Evolutionary conservation across 2,888 invertebrate genomes (phyloP).

Genomic region (Petrolisthes cinctipes): DNA sequence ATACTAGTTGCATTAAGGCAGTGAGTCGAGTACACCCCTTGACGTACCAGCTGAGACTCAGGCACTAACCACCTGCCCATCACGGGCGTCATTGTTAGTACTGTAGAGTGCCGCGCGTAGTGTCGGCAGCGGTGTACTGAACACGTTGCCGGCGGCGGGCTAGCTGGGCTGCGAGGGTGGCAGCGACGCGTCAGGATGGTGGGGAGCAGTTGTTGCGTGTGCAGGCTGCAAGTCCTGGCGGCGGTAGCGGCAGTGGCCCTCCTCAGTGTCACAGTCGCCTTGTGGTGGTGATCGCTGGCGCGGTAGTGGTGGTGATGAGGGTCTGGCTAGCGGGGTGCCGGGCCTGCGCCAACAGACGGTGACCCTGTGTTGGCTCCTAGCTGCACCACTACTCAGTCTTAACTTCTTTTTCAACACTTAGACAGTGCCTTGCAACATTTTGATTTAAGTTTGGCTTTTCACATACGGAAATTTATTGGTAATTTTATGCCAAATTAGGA

Average conservation of each 20-base stretch:
- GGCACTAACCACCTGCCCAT: slow-evolving; percentile 34
- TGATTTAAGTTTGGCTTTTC: slow-evolving; percentile 29
- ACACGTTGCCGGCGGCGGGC: slow-evolving; percentile 44
- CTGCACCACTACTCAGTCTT: slow-evolving; percentile 19
- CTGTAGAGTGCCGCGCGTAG: slow-evolving; percentile 36
- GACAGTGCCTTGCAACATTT: slow-evolving; percentile 44
- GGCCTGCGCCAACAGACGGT: slow-evolving; percentile 48
- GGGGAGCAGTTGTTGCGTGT: slow-evolving; percentile 57
- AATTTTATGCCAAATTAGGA: slow-evolving; percentile 37
- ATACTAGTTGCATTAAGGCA: slow-evolving; percentile 8
- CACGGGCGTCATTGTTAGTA: slow-evolving; percentile 26
- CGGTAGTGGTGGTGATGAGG: slow-evolving; percentile 54
- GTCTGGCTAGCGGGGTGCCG: slow-evolving; percentile 50
- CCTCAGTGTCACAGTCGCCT: slow-evolving; percentile 60
- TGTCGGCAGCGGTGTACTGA: slow-evolving; percentile 41
- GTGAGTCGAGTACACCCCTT: slow-evolving; percentile 33
- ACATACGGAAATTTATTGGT: slow-evolving; percentile 45
- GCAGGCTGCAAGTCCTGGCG: slow-evolving; percentile 53
- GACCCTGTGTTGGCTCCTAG: slow-evolving; percentile 43
- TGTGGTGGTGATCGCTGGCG: slow-evolving; percentile 57
- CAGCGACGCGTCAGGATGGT: slow-evolving; percentile 42
- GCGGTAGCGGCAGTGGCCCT: slow-evolving; percentile 54
- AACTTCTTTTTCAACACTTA: slow-evolving; percentile 37
- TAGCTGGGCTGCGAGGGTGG: slow-evolving; percentile 40
- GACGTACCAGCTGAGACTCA: slow-evolving; percentile 41